phyloP scores from a whole-genome alignment of 2,113 vertebrate species.

The Trogon melanurus region DNA sequence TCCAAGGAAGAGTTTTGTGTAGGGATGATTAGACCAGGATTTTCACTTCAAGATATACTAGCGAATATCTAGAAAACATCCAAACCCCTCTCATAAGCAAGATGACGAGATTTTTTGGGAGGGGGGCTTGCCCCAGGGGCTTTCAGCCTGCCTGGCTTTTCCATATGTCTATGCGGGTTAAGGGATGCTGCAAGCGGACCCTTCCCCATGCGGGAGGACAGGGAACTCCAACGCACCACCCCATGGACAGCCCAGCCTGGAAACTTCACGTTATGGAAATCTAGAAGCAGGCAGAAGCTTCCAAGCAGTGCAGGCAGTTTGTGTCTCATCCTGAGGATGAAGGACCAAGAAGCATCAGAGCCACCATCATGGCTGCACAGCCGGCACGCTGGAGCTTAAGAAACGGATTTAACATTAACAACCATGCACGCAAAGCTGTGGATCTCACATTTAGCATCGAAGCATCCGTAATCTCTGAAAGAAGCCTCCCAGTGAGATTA shows the following conservation, averaged over 20 bases:
- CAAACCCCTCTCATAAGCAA: not conserved
- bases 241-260: not conserved
- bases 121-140: not conserved
- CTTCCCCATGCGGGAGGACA: not conserved
- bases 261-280: not conserved
- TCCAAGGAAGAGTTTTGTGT: not conserved
- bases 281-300: not conserved
- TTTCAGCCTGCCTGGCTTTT: not conserved
- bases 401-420: not conserved
- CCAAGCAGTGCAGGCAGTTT: not conserved
- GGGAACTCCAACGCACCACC: not conserved
- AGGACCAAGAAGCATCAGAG: not conserved
- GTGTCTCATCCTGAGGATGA: not conserved
- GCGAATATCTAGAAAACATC: not conserved
- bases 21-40: not conserved
- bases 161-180: not conserved
- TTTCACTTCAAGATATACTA: not conserved
- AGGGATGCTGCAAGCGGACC: rapidly evolving
- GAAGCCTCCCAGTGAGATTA: not conserved
- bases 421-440: not conserved
- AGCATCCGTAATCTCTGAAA: not conserved
- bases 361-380: not conserved
- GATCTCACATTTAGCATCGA: not conserved
- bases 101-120: not conserved
- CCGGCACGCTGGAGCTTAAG: not conserved